Evolutionary conservation across 2,797 vertebrate genomes (phyloP), one percentile per base, ranked within the genome.

Genomic region (Pseudochirops corinnae): DNA sequence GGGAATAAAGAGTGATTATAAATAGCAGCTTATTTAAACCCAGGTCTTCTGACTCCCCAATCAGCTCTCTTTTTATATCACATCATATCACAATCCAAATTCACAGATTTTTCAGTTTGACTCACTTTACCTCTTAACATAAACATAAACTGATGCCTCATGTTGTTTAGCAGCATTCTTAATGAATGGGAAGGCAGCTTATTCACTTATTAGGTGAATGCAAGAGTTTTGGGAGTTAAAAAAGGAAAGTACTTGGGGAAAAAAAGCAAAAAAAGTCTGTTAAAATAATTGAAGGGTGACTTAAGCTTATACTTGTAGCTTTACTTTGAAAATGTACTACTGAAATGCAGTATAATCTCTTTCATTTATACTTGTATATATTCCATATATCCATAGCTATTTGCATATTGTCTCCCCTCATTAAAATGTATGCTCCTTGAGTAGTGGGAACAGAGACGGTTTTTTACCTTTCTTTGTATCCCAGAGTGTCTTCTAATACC

Each of bases 31-130:
- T 46, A 82, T 46, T 82, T 82, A 26, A 82, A 46, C n/a, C 39
- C n/a, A 82, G 9, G 33, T 74, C 21, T 82, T 82, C 21, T 46
- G 74, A 82, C 21, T 82, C 39, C 74, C 74, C 46, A 26, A 46
- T 18, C n/a, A n/a, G 33, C 18, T 74, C 67, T 26, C 39, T 46
- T 46, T 82, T 74, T 74, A 18, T 74, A 21, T 74, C 5, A 74
- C 33, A 82, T 82, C n/a, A 46, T 82, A 11, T 82, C 74, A 82
- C 39, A 11, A 46, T 82, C 21, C 39, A 82, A 26, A 82, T 82
- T 82, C 74, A 82, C 74, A 82, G 21, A 82, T 82, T 46, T 82
- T 82, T 82, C 74, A 82, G 74, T 82, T 82, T 82, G 74, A 46
- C 39, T 21, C 74, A 82, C 24, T 46, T 46, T 46, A 82, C 39